Conservation (phyloP, 2,888 invertebrate genomes). For the Tiphia femorata region DNA sequence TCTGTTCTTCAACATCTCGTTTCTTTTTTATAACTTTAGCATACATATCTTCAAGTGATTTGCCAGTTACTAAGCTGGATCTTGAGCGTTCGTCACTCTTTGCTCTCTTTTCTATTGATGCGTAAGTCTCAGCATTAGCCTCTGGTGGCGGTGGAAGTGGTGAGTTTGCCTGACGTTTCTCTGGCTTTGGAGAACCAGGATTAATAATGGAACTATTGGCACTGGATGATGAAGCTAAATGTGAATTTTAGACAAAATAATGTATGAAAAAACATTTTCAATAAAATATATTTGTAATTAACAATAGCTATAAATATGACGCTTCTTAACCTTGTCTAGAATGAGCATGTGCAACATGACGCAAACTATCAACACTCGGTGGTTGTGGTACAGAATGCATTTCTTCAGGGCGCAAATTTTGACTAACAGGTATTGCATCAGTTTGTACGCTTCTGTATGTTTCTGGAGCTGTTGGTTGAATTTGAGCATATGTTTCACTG, state of each 20-base stretch:
- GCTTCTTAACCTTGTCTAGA: slow-evolving; percentile 72
- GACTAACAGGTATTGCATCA: slow-evolving; percentile 60
- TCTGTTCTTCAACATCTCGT: slow-evolving; percentile 66
- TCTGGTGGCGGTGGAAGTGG: slow-evolving; percentile 88
- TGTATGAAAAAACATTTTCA: background rate
- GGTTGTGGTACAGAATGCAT: slow-evolving; percentile 70
- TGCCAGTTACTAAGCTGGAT: slow-evolving; percentile 55
- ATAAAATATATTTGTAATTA: background rate
- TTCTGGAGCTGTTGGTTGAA: slow-evolving; percentile 73
- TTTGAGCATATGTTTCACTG: slow-evolving; percentile 90
- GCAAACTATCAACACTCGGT: slow-evolving; percentile 75
- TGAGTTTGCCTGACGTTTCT: slow-evolving; percentile 90
- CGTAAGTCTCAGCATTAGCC: slow-evolving; percentile 65
- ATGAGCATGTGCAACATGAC: slow-evolving; percentile 74
- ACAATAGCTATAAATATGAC: background rate
- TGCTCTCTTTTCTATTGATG: slow-evolving; percentile 62
- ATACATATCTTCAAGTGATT: slow-evolving; percentile 90
- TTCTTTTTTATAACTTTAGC: slow-evolving; percentile 86
- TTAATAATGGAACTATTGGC: slow-evolving; percentile 80
- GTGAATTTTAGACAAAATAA: no score
- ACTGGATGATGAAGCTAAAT: slow-evolving; percentile 78
- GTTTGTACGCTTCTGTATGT: slow-evolving; percentile 62
- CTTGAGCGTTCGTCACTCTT: slow-evolving; percentile 57
- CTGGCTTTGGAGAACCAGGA: slow-evolving; percentile 89
- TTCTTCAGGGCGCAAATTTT: slow-evolving; percentile 55